Conservation (phyloP, 2,113 vertebrate genomes). For the Sorex araneus region DNA sequence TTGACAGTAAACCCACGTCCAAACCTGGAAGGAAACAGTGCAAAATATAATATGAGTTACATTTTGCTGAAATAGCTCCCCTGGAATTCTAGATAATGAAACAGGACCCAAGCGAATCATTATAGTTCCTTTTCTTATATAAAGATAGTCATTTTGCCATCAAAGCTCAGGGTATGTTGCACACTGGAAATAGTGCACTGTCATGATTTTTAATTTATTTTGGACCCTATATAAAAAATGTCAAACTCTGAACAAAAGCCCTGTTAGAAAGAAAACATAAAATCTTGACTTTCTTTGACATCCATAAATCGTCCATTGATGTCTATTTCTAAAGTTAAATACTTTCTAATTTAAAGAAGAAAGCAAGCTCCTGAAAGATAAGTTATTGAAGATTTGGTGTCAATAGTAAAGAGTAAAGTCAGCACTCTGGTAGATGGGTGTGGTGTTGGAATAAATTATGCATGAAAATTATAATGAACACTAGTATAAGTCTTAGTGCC, state of each 20-base stretch:
- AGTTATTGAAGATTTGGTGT: conserved; percentile 1
- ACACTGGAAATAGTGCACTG: conserved; percentile 55
- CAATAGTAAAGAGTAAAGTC: neutral
- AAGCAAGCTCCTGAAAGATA: conserved; percentile 18
- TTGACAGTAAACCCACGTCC: conserved; percentile 98
- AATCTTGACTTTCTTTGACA: conserved; percentile 56
- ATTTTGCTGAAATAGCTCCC: conserved; percentile 69
- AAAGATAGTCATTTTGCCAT: conserved; percentile 70
- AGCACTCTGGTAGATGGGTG: no score
- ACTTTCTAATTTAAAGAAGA: conserved; percentile 63
- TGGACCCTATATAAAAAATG: neutral
- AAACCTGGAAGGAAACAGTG: conserved; percentile 90
- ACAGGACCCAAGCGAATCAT: conserved; percentile 30
- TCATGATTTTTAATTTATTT: conserved; percentile 51
- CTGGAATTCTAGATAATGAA: conserved; percentile 74
- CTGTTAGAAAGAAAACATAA: conserved; percentile 52
- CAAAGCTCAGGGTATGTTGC: conserved; percentile 60
- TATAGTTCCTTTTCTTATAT: conserved; percentile 3
- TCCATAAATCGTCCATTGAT: neutral
- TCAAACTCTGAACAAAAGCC: conserved; percentile 42
- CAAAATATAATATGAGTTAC: conserved; percentile 63
- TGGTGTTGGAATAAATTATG: no score
- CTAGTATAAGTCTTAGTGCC: no score
- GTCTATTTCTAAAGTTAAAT: conserved; percentile 45
- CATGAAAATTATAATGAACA: no score